Evolutionary conservation across 1,140 invertebrate species (phyloP), one percentile per base, ranked within the genome.

Genomic region (Drosophila nasuta): DNA sequence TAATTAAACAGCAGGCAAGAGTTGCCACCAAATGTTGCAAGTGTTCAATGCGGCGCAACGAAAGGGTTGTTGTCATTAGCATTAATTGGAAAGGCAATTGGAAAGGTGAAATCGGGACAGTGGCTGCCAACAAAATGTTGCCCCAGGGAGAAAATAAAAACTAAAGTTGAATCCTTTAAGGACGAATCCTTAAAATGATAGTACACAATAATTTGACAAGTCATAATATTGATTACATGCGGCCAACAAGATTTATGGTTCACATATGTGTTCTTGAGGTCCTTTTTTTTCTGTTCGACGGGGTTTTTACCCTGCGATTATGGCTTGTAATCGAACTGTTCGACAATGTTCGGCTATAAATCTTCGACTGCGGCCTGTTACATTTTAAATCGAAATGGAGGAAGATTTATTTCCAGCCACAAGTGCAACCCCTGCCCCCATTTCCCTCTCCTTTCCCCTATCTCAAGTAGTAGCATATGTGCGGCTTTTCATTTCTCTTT

Each of bases 321-420:
- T 89, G 85, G 75, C 85, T 81, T 90, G 86, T 88, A 88, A 88
- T 88, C 85, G 85, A 89, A 89, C 85, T 85, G 81, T 81, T 88
- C 85, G 85, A 88, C 81, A 89, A 85, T 88, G 74, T 70, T 25
- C 69, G 49, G 1, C 72, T 66, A 88, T 88, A 88, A 88, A 88
- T 88, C 85, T 85, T 68, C 2, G 63, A 54, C 70, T 51, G 48
- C 62, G 15, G 51, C 60, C 59, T 77, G 77, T 66, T 64, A 83
- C 77, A 83, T 87, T 88, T 88, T 87, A 87, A 87, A 87, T 89
- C 77, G 74, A 83, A 88, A 71, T 56, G 72, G 62, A 68, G 67
- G 59, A 83, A 88, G 81, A 89, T 85, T 89, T 87, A 87, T 87
- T 82, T 71, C 56, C 74, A 81, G 81, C 71, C 79, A 88, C 85